These are phyloP conservation scores for Caenorhabditis angaria DNA, from an alignment of 2,888 invertebrate species.

Conservation along the genomic window DNA sequence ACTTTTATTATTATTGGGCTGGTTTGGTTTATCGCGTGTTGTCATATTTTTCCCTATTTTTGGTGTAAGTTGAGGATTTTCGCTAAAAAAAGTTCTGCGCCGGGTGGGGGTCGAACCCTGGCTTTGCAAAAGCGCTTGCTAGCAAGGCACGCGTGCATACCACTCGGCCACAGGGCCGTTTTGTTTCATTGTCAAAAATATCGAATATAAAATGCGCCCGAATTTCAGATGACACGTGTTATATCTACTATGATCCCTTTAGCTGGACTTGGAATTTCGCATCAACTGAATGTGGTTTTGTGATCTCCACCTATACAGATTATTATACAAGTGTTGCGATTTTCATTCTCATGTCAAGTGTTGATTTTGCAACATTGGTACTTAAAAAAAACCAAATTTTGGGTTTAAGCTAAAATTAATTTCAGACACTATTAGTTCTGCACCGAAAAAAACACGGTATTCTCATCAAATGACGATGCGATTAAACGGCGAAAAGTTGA, in stretches of 20 bases:
- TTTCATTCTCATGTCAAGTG: conserved; percentile 34
- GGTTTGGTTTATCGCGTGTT: conserved; percentile 43
- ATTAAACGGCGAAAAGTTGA: conserved; percentile 25
- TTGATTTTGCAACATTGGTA: conserved; percentile 43
- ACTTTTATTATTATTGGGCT: conserved; percentile 35
- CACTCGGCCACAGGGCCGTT: no score
- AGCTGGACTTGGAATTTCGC: conserved; percentile 45
- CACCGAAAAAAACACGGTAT: conserved; percentile 17
- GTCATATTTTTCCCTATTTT: conserved; percentile 48
- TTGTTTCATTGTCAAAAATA: neutral
- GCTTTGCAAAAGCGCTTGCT: no score
- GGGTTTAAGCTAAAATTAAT: neutral
- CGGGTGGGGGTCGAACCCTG: no score
- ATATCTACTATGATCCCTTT: conserved; percentile 34
- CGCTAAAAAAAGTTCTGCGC: no score
- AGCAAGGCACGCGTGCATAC: no score
- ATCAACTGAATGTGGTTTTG: conserved; percentile 35
- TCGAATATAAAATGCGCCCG: neutral
- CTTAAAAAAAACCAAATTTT: neutral
- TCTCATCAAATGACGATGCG: conserved; percentile 11
- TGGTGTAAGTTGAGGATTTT: conserved; percentile 42
- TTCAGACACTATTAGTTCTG: conserved; percentile 26
- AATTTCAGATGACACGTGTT: conserved; percentile 28
- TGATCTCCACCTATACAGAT: conserved; percentile 44
- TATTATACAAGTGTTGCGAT: conserved; percentile 47